Conservation (phyloP, 2,888 invertebrate species). For the Pecten maximus region DNA sequence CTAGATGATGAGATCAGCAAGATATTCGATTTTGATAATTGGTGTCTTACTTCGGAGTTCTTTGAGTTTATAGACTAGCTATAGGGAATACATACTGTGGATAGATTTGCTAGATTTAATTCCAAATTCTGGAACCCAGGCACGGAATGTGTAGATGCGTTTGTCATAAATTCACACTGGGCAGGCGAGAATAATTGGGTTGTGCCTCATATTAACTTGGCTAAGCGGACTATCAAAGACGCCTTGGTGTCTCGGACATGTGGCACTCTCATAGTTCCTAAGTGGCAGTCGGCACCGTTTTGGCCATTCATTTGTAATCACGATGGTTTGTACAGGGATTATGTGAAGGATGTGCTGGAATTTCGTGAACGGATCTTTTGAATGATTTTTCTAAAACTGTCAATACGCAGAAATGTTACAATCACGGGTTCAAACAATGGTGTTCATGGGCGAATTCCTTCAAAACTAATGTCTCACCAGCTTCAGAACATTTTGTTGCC, state of each 20-base stretch:
- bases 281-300: slow-evolving; percentile 38
- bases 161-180: slow-evolving; percentile 47
- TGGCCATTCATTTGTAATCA: slow-evolving; percentile 37
- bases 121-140: slow-evolving; percentile 49
- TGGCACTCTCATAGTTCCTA: slow-evolving; percentile 41
- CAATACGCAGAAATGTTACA: neutral
- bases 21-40: slow-evolving; percentile 52
- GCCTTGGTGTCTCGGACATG: slow-evolving; percentile 25
- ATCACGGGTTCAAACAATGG: neutral
- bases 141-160: slow-evolving; percentile 48
- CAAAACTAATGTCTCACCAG: neutral
- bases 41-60: slow-evolving; percentile 43
- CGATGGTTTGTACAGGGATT: no score
- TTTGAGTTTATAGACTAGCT: slow-evolving; percentile 42
- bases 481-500: neutral
- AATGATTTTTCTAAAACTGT: neutral
- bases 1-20: no score
- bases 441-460: neutral
- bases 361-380: no score
- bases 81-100: slow-evolving; percentile 49
- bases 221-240: slow-evolving; percentile 43
- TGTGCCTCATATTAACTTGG: slow-evolving; percentile 44
- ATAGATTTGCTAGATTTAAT: slow-evolving; percentile 53
- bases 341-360: no score
- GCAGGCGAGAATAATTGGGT: slow-evolving; percentile 50